Conservation (phyloP, 2,888 invertebrate genomes). For the Oscheius onirici region DNA sequence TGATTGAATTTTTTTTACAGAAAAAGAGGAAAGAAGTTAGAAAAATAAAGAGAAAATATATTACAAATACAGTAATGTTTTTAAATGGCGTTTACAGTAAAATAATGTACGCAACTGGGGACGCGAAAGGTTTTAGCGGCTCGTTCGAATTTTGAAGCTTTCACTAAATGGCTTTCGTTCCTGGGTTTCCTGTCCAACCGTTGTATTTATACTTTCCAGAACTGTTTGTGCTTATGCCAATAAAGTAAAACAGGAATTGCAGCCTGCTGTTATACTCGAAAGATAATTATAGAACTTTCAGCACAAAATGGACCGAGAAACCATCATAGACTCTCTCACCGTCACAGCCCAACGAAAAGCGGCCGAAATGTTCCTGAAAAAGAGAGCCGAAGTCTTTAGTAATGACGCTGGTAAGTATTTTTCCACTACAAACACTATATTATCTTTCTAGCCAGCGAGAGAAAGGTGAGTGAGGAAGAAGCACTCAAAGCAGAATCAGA, state of each 20-base stretch:
- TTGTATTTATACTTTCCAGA: slow-evolving; percentile 9
- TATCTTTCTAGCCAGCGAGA: neutral
- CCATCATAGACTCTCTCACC: neutral
- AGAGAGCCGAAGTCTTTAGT: neutral
- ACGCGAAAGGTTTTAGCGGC: too few relatives aligned
- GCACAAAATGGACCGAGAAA: neutral
- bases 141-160: neutral
- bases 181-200: neutral
- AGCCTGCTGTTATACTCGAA: too few relatives aligned
- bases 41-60: neutral
- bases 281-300: too few relatives aligned
- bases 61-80: neutral
- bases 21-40: neutral
- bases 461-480: neutral
- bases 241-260: too few relatives aligned
- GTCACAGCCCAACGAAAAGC: neutral
- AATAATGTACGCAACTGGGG: neutral
- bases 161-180: neutral
- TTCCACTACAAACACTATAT: neutral
- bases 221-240: too few relatives aligned
- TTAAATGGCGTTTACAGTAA: neutral
- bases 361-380: neutral
- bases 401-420: slow-evolving; percentile 2
- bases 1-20: neutral
- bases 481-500: neutral